Percentiles rank a stretch among this genome's conserved stretches.
Evolutionary conservation across 2,888 invertebrate species (phyloP).

Genomic region (Opisthograptis luteolata): DNA sequence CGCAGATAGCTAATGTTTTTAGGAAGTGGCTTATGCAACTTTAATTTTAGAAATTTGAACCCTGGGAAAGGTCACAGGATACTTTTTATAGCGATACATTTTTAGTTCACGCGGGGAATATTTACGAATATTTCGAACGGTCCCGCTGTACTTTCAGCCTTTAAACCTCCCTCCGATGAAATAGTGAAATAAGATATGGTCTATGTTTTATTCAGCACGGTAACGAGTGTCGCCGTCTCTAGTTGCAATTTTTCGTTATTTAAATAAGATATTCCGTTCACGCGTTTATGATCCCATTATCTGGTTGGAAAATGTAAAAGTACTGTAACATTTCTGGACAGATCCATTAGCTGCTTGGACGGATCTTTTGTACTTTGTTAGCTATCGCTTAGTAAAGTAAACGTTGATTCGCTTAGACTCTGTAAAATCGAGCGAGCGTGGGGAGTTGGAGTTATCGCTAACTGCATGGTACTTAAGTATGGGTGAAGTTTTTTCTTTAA

Average conservation of each 20-base stretch:
- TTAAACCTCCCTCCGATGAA: conserved; percentile 36
- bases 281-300: conserved; percentile 5
- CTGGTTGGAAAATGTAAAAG: background rate
- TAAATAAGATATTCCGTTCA: conserved; percentile 33
- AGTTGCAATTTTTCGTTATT: conserved; percentile 37
- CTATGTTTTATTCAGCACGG: conserved; percentile 47
- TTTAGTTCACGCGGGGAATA: too few species aligned
- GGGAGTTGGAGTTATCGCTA: too few species aligned
- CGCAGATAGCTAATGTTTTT: too few species aligned
- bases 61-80: too few species aligned
- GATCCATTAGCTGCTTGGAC: conserved; percentile 9
- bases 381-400: conserved; percentile 7
- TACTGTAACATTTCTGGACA: background rate
- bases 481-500: too few species aligned
- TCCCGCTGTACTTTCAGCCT: conserved; percentile 33
- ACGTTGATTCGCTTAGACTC: background rate
- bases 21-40: too few species aligned
- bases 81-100: too few species aligned
- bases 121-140: conserved; percentile 44
- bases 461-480: too few species aligned
- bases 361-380: conserved; percentile 6
- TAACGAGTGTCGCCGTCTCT: conserved; percentile 35
- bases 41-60: too few species aligned
- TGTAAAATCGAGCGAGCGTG: too few species aligned
- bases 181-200: conserved; percentile 45